Conservation (phyloP, 2,113 vertebrate species). For the Craseonycteris thonglongyai region DNA sequence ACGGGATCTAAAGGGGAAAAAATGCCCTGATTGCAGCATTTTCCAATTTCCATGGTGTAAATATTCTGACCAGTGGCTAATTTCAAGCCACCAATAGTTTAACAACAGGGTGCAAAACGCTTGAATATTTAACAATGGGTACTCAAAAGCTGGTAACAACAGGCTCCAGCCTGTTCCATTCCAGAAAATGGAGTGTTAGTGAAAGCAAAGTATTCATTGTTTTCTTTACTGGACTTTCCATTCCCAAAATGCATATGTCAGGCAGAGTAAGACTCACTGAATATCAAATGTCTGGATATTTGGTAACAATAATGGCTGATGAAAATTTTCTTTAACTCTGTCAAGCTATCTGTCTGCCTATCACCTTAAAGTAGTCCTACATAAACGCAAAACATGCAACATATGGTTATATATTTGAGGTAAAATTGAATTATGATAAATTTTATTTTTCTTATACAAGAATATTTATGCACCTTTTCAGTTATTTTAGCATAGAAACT, state of each 20-base stretch:
- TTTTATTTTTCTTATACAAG: constrained; percentile 6
- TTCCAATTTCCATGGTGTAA: neutral
- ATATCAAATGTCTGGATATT: neutral
- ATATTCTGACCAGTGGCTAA: neutral
- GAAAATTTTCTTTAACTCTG: neutral
- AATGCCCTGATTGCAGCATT: neutral
- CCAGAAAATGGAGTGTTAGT: neutral
- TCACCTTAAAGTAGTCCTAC: neutral
- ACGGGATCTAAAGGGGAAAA: neutral
- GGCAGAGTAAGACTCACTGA: neutral
- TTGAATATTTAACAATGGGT: neutral
- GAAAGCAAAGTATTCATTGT: neutral
- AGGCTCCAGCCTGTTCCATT: neutral
- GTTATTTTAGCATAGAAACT: neutral
- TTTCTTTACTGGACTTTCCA: constrained; percentile 12
- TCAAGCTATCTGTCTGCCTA: fast-evolving
- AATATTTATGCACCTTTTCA: neutral
- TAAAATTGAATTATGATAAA: neutral
- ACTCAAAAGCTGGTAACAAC: neutral
- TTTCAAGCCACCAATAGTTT: neutral
- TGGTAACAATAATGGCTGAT: neutral
- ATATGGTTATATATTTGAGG: neutral
- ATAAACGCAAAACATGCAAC: neutral
- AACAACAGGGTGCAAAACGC: neutral
- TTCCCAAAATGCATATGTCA: neutral